Evolutionary conservation across 2,113 vertebrate genomes (phyloP).

Genomic region (Neomonachus schauinslandi): DNA sequence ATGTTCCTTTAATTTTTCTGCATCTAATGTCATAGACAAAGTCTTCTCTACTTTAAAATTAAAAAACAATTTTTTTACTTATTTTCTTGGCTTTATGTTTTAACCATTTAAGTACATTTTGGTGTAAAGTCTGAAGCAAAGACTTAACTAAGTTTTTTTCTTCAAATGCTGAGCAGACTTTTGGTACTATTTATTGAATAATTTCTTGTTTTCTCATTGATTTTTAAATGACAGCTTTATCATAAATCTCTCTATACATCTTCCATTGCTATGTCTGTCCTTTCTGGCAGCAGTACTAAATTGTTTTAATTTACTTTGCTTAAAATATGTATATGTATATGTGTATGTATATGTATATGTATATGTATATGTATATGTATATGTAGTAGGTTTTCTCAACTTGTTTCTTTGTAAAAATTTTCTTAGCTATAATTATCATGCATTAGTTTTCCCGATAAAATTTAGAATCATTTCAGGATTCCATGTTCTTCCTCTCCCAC

Average conservation of each 20-base stretch:
- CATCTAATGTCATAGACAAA: background rate
- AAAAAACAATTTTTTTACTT: background rate
- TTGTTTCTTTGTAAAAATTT: background rate
- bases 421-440: background rate
- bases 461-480: background rate
- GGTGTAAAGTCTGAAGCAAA: background rate
- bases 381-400: background rate
- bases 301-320: background rate
- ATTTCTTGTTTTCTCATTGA: background rate
- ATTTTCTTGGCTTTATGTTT: conserved; percentile 5
- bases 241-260: background rate
- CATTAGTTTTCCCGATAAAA: background rate
- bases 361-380: background rate
- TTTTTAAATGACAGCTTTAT: background rate
- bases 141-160: background rate
- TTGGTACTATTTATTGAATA: background rate
- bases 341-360: background rate
- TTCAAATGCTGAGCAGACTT: background rate
- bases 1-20: background rate
- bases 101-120: background rate
- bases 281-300: background rate
- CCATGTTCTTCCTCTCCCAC: background rate
- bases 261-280: background rate
- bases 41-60: background rate
- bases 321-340: background rate